Evolutionary conservation across 2,888 invertebrate species (phyloP).

Genomic region (Acleris emargana): DNA sequence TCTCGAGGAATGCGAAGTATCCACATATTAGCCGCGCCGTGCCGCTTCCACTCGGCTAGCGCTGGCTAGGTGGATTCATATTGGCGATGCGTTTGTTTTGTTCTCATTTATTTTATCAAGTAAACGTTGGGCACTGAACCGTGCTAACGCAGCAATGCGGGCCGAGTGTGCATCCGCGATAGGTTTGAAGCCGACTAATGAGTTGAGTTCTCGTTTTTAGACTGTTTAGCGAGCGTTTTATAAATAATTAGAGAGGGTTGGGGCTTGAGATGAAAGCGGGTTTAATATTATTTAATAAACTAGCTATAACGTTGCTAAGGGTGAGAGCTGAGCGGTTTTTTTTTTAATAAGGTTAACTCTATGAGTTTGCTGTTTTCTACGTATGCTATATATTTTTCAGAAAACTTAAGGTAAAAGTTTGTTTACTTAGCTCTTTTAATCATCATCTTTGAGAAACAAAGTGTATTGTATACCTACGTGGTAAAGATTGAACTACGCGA

Average conservation of each 20-base stretch:
- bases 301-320: not conserved
- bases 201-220: conserved; percentile 71
- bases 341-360: not conserved
- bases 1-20: conserved; percentile 71
- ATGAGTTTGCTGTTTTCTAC: too few relatives aligned
- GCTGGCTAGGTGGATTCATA: conserved; percentile 79
- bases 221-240: conserved; percentile 55
- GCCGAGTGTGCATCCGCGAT: conserved; percentile 45
- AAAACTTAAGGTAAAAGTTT: too few relatives aligned
- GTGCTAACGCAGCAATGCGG: conserved; percentile 71
- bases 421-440: not conserved
- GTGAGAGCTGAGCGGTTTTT: not conserved
- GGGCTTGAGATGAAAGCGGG: conserved; percentile 23
- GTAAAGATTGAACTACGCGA: not conserved
- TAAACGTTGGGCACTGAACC: conserved; percentile 76
- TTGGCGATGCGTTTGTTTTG: conserved; percentile 82
- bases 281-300: conserved; percentile 5
- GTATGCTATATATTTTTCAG: not conserved
- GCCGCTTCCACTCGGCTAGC: conserved; percentile 80
- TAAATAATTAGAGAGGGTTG: conserved; percentile 38
- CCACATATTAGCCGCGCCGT: conserved; percentile 75
- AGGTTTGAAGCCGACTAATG: conserved; percentile 68
- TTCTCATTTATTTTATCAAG: conserved; percentile 83
- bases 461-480: too few relatives aligned
- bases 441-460: not conserved